A percentile compares a stretch with the other conserved stretches of the same genome.
Evolutionary conservation across 2,113 vertebrate species (phyloP).

Genomic region (Leptocoma aspasia): DNA sequence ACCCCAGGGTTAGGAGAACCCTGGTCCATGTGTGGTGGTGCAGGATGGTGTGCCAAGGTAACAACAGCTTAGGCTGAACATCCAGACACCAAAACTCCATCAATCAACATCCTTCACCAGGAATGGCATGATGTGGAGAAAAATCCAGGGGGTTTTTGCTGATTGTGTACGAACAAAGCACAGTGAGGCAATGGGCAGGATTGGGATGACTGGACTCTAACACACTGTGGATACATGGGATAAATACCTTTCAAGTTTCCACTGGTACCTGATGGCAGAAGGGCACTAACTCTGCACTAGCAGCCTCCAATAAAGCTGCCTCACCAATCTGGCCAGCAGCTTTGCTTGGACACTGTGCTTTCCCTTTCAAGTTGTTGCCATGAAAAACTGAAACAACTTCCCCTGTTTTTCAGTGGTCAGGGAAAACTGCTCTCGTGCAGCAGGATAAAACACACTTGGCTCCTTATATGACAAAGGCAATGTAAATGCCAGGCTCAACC

Average conservation of each 20-base stretch:
- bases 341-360: background rate
- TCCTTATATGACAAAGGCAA: background rate
- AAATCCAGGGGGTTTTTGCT: background rate
- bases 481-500: background rate
- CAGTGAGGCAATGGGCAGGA: background rate
- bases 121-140: background rate
- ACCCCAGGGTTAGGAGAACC: background rate
- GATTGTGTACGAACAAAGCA: background rate
- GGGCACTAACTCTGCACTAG: background rate
- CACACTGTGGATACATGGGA: background rate
- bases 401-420: background rate
- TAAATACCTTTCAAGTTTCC: background rate
- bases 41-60: background rate
- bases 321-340: background rate
- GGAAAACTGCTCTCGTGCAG: background rate
- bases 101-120: background rate
- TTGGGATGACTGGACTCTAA: background rate
- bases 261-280: background rate
- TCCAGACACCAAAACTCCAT: background rate
- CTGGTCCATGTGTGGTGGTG: background rate
- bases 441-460: background rate
- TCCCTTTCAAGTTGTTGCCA: background rate
- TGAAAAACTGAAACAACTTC: background rate
- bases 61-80: background rate
- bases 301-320: background rate